phyloP scores from a whole-genome alignment of 2,797 vertebrate species.

The Clamator glandarius region DNA sequence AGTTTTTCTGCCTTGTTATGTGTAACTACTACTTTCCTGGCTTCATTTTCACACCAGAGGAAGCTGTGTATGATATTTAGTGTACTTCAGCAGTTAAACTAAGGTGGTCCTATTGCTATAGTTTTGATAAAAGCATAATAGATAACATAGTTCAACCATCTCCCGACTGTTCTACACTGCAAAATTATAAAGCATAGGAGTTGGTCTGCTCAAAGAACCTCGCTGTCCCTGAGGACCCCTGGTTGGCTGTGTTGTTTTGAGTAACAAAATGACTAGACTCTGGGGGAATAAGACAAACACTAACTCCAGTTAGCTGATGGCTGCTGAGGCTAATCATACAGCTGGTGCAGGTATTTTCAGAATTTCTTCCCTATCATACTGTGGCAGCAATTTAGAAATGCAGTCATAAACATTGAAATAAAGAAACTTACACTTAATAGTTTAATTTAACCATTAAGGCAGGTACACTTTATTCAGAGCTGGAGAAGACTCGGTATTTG shows the following conservation, averaged over 20 bases:
- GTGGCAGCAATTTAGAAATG: slow-evolving; percentile 52
- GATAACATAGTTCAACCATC: not conserved
- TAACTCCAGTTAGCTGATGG: slow-evolving; percentile 35
- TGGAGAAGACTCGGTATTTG: too few species aligned
- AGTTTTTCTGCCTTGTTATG: not conserved
- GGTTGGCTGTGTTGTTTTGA: not conserved
- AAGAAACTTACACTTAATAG: too few species aligned
- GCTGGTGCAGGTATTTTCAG: slow-evolving; percentile 19
- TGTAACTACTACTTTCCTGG: not conserved
- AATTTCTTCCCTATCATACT: slow-evolving; percentile 2
- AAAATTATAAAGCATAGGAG: slow-evolving; percentile 8
- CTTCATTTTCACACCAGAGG: not conserved
- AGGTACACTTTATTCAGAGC: too few species aligned
- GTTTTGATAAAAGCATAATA: not conserved
- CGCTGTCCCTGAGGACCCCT: not conserved
- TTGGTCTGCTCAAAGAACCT: not conserved
- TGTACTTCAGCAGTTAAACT: not conserved
- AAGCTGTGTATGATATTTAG: not conserved
- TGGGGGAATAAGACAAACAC: not conserved
- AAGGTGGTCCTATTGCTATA: not conserved
- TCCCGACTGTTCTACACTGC: not conserved
- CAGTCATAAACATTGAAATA: slow-evolving; percentile 48
- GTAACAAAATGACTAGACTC: not conserved
- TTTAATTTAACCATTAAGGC: too few species aligned
- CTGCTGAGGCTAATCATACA: slow-evolving; percentile 34